Percentiles rank a stretch among this genome's conserved stretches.
These are phyloP conservation scores for western clawed frog (Xenopus tropicalis) DNA, from an alignment of 2,113 vertebrate genomes.

Conservation along the genomic window UCB_Xtro_10.0 CM004447.2:152831001-152831500, in stretches of 20 bases:
- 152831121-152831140: constrained; percentile 5
- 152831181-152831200: background rate
- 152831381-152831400: constrained; percentile 19
- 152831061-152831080: too few relatives aligned
- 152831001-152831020: too few relatives aligned
- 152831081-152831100: too few relatives aligned
- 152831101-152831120: background rate
- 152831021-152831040: too few relatives aligned
- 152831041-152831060: too few relatives aligned
- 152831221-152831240: constrained; percentile 15
- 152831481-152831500: background rate
- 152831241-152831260: background rate
- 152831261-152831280: constrained; percentile 9
- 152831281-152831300: background rate
- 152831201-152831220: constrained; percentile 23
- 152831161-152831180: constrained; percentile 12
- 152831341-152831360: constrained; percentile 6
- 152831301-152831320: background rate
- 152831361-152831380: background rate
- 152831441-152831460: background rate
- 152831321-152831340: constrained; percentile 7
- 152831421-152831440: background rate
- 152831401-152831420: constrained; percentile 2
- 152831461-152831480: constrained; percentile 6
- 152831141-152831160: constrained; percentile 5